A percentile compares a stretch with the other conserved stretches of the same genome.
These are phyloP conservation scores for Iguana delicatissima DNA, from an alignment of 2,797 vertebrate genomes.

Conservation along the genomic window DNA sequence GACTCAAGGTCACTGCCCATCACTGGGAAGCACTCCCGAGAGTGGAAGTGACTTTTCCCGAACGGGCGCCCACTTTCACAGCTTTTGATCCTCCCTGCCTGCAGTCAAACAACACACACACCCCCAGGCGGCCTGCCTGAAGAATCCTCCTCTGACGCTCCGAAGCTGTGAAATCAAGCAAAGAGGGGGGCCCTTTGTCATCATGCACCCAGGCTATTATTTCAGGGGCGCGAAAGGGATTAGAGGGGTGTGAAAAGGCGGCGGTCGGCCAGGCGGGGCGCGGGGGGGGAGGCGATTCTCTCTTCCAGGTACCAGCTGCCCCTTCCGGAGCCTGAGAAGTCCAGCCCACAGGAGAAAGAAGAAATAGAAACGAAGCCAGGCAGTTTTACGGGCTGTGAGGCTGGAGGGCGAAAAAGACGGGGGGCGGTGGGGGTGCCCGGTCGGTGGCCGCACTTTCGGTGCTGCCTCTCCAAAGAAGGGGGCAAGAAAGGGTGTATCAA, in stretches of 20 bases:
- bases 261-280: conserved; percentile 35
- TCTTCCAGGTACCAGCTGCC: conserved; percentile 59
- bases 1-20: background rate
- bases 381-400: background rate
- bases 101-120: background rate
- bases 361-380: background rate
- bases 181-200: conserved; percentile 74
- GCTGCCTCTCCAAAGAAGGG: conserved; percentile 72
- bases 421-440: background rate
- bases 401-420: background rate
- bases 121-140: background rate
- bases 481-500: background rate
- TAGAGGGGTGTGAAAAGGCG: conserved; percentile 69
- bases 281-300: conserved; percentile 46
- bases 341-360: conserved; percentile 49
- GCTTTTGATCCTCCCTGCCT: conserved; percentile 9
- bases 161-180: conserved; percentile 44
- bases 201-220: conserved; percentile 77
- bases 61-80: background rate
- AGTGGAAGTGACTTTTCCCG: background rate
- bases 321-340: conserved; percentile 49
- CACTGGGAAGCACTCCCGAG: background rate
- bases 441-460: too few relatives aligned
- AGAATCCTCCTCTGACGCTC: background rate
- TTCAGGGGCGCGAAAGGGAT: conserved; percentile 87